Evolutionary conservation across 2,113 vertebrate genomes (phyloP).

Genomic region (Ranitomeya imitator): DNA sequence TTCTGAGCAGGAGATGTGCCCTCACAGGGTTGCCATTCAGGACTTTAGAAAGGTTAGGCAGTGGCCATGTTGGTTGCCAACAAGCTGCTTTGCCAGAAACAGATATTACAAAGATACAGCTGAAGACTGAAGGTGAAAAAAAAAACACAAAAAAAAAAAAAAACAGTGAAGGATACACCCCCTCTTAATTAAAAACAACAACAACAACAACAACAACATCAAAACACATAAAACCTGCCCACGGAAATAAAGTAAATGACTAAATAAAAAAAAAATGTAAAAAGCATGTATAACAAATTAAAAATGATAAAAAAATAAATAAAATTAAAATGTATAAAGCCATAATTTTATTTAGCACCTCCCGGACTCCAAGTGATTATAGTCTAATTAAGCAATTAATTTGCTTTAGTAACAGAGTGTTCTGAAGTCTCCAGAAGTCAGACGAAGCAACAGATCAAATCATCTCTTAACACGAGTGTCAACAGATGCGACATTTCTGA

Average conservation of each 20-base stretch:
- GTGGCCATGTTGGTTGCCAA: neutral
- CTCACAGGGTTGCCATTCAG: neutral
- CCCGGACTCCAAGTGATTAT: neutral
- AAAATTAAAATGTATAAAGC: neutral
- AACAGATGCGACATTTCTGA: neutral
- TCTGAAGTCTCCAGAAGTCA: neutral
- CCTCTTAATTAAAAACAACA: neutral
- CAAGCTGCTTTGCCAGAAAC: neutral
- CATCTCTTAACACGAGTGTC: slow-evolving; percentile 20
- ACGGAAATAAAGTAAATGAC: no score
- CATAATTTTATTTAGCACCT: slow-evolving; percentile 1
- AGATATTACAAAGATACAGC: neutral
- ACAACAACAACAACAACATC: neutral
- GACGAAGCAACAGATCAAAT: neutral
- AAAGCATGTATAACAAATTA: neutral
- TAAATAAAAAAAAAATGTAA: neutral
- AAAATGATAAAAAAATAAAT: neutral
- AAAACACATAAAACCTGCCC: neutral
- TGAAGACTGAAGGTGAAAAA: no score
- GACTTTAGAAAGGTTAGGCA: neutral
- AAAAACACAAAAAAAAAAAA: neutral
- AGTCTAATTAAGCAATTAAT: neutral
- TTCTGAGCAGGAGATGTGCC: neutral
- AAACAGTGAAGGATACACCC: neutral
- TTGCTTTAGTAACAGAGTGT: slow-evolving; percentile 15